Conservation (phyloP, 2,113 vertebrate genomes). For the Etheostoma spectabile region DNA sequence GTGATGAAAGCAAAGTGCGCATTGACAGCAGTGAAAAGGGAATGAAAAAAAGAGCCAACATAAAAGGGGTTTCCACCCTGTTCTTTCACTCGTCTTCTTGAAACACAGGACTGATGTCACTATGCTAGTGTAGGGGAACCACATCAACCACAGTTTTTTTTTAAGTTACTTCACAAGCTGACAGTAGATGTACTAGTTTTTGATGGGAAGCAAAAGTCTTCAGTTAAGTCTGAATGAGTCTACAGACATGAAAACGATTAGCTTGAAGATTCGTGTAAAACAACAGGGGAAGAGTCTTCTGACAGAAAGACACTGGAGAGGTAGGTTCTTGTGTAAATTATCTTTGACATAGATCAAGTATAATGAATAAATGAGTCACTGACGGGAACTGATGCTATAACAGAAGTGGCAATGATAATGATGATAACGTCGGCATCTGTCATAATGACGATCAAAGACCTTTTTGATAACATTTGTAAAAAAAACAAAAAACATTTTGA, state of each 20-base stretch:
- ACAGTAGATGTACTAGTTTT: not conserved
- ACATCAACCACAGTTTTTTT: constrained; percentile 14
- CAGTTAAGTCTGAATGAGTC: no score
- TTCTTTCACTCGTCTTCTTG: constrained; percentile 10
- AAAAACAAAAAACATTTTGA: not conserved
- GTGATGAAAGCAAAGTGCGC: not conserved
- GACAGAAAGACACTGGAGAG: not conserved
- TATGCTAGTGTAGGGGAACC: constrained; percentile 29
- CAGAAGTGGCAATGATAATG: not conserved
- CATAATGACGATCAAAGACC: no score
- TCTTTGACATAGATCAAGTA: not conserved
- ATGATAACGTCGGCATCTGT: not conserved
- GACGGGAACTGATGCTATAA: not conserved
- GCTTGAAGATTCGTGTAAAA: not conserved
- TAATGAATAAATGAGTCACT: constrained; percentile 12
- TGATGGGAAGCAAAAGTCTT: not conserved
- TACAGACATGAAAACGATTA: not conserved
- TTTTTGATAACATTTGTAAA: not conserved
- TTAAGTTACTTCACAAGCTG: not conserved
- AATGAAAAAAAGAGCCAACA: not conserved
- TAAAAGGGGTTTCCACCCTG: constrained; percentile 21
- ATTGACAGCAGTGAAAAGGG: not conserved
- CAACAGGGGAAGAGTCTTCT: not conserved
- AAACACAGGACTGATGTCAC: not conserved
- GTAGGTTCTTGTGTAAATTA: constrained; percentile 10